Evolutionary conservation across 2,888 invertebrate species (phyloP), one percentile per base, ranked within the genome.

Genomic region (Poecilobothrus nobilitatus): DNA sequence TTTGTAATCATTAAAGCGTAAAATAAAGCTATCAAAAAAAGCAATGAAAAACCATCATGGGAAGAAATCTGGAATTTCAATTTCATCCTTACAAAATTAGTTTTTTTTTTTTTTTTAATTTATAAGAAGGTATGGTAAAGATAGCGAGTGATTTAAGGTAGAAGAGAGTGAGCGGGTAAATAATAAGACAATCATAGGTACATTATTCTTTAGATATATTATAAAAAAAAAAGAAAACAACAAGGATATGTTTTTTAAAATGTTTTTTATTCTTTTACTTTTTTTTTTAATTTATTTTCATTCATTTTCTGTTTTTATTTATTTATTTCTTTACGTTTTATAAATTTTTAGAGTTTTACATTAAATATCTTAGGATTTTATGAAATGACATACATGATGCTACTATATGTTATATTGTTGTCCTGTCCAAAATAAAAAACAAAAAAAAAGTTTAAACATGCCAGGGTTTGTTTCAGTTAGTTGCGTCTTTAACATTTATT

Each of bases 21-120:
- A 53, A 53, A 53, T 53, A 53, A 53, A 53, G 53, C 53, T 53
- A 53, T 53, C 53, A 53, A n/a, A 53, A 53, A 53, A 53, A 53
- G 53, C 53, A 53, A 53, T 53, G 53, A 53, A 53, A 41, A 53
- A 53, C 53, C 53, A 53, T 53, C 53, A 53, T 53, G 53, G 53
- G 53, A 53, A 53, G n/a, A 53, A 53, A 53, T 53, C 53, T 53
- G 53, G 53, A 12, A 53, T 53, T 53, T 53, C 53, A 53, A 53
- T 53, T 53, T 53, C 53, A 53, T 18, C n/a, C 53, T 53, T 53
- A 53, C 53, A 53, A 53, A 53, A 53, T 53, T 53, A 53, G 53
- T 53, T 53, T 53, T n/a, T 53, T 53, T 53, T 53, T 53, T 53
- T 6, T 5, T 53, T 41, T 41, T 41, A 41, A 41, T 41, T 12